Base-by-base conservation (phyloP, 2,797 vertebrate species). In the Hemibagrus guttatus region DNA sequence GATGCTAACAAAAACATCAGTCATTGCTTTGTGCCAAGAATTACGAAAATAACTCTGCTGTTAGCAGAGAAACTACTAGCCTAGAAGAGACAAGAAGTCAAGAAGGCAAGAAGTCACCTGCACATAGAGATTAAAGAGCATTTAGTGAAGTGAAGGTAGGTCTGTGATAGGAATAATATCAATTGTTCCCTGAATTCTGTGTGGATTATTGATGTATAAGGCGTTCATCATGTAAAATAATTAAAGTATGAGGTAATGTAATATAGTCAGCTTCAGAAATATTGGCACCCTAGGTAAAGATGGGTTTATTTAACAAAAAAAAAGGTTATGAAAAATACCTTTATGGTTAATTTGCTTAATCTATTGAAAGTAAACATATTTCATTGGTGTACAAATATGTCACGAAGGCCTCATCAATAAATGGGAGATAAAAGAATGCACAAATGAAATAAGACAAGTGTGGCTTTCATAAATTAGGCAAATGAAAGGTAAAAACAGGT, bases 31-130 rank as follows among this genome's bases (percentile, higher is more conserved):
- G 86, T 49, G 63, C 23, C 64, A 69, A 39, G 39, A 84, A 85
- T 86, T 85, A 86, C 9, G 16, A 56, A 46, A 86, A 88, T n/a
- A 23, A 39, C 28, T 76, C 59, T 76, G n/a, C 72, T 39, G 56
- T 71, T 61, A 83, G 68, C 59, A 56, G 68, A 72, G 31, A 35
- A 68, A 54, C 58, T 19, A 56, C 69, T 66, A 63, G 61, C 56
- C 28, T 26, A 64, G 63, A 35, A 59, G 52, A 26, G 86, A 35
- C 64, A 49, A 78, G 63, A n/a, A n/a, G n/a, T n/a, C n/a, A n/a
- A n/a, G n/a, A n/a, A 82, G 56, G 21, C 3, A 74, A 52, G 13
- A 79, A 61, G 28, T 31, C 35, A 84, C 3, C 58, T 59, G n/a
- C 81, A 58, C 2, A 13, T 72, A 0, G 16, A 52, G 63, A 68